Evolutionary conservation across 2,888 invertebrate species (phyloP).

Genomic region (Incurvaria masculella): DNA sequence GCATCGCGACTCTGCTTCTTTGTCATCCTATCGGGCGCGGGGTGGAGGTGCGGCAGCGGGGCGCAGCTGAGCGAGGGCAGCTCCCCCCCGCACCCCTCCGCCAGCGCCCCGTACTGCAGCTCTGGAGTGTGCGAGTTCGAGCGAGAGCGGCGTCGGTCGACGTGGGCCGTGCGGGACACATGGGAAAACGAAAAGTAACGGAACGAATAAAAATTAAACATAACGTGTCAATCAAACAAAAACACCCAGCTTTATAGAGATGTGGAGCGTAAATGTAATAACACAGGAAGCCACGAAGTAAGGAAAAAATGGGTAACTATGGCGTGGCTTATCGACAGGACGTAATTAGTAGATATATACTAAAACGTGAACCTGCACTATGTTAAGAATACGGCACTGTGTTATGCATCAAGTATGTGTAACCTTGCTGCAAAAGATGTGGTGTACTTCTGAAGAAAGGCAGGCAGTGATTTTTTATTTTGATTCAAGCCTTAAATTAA

Average conservation of each 20-base stretch:
- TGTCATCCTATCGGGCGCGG: slow-evolving; percentile 61
- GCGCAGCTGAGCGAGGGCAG: slow-evolving; percentile 46
- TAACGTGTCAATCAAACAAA: too few species aligned
- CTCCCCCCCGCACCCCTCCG: slow-evolving; percentile 57
- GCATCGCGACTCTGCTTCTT: slow-evolving; percentile 57
- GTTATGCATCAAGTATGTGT: too few species aligned
- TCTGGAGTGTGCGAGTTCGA: slow-evolving; percentile 31
- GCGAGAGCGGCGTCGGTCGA: slow-evolving; percentile 13
- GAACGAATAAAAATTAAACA: too few species aligned
- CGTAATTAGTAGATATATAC: too few species aligned
- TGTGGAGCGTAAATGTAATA: neutral
- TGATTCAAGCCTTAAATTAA: too few species aligned
- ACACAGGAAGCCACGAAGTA: slow-evolving; percentile 10
- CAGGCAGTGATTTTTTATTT: too few species aligned
- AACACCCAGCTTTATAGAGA: too few species aligned
- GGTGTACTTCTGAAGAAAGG: too few species aligned
- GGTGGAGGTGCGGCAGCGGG: slow-evolving; percentile 41
- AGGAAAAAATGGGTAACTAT: slow-evolving; percentile 3
- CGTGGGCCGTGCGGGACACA: neutral
- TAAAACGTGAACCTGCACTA: too few species aligned
- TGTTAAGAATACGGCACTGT: too few species aligned
- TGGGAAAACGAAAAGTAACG: neutral
- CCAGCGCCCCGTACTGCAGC: slow-evolving; percentile 55
- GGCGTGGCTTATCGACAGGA: too few species aligned
- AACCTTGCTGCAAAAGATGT: too few species aligned